Evolutionary conservation across 2,888 invertebrate genomes (phyloP), one percentile per base, ranked within the genome.

Genomic region (Polymixis flavicincta): DNA sequence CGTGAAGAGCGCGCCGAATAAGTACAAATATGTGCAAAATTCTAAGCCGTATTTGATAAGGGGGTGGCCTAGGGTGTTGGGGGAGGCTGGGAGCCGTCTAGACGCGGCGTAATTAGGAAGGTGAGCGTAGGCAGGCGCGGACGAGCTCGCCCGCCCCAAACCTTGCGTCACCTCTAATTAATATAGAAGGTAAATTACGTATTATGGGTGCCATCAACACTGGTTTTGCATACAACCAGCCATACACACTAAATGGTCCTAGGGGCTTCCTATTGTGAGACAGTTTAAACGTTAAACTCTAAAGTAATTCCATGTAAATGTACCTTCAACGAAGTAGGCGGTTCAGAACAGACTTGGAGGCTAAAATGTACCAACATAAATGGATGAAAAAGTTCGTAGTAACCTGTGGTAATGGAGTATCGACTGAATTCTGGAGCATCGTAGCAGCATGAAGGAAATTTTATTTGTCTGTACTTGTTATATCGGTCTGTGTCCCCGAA

Each of bases 21-120:
- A 81, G 76, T 79, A 81, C 68, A 87, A 87, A 89, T 89, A 86
- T 85, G 86, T 87, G 85, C 82, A 88, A 83, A 83, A 84, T 87
- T 87, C 85, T 90, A 87, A 91, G 90, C 89, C 88, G 88, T 90
- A 89, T 91, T 92, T 92, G 92, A 90, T 91, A 90, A 91, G 88
- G 84, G 90, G 91, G 88, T 87, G 88, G 88, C 71, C 71, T 83
- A 88, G 90, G 85, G 78, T 88, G 85, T 86, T 89, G 88, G 89
- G 86, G 91, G 91, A 89, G 91, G 92, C 92, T 92, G 92, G 92
- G 90, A 94, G 94, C 92, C 91, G 95, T 95, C 96, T 96, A 96
- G 96, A 95, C 96, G 91, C 90, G 92, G 92, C 89, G 93, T 94
- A 94, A 96, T 96, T 96, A 95, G 94, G 94, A 94, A 95, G 95